Percentiles rank a stretch among this genome's conserved stretches.
Conservation (phyloP, 1,140 invertebrate species). For the Drosophila murphyi region DNA sequence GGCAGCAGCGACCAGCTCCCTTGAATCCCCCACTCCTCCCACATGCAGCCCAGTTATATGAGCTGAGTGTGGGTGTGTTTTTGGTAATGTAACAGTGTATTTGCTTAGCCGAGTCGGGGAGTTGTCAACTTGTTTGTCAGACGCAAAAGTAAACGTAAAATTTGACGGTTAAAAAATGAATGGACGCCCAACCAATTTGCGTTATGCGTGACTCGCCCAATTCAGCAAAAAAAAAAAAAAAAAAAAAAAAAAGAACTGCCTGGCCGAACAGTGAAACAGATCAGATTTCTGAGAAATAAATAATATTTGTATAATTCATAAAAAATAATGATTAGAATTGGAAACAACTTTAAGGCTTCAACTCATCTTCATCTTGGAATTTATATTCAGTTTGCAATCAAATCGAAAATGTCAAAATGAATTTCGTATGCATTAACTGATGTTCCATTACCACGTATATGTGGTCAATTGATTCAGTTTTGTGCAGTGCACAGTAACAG, state of each 20-base stretch:
- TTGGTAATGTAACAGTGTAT: conserved; percentile 29
- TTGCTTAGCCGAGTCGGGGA: conserved; percentile 30
- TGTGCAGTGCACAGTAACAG: conserved; percentile 4
- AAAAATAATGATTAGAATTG: neutral
- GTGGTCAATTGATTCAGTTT: neutral
- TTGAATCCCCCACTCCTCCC: too few species aligned
- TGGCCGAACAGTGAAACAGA: neutral
- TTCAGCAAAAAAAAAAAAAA: too few species aligned
- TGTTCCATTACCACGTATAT: neutral
- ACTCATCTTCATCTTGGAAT: too few species aligned
- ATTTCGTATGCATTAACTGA: neutral
- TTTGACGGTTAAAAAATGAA: conserved; percentile 40
- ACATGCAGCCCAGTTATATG: conserved; percentile 26
- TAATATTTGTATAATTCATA: too few species aligned
- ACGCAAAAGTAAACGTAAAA: conserved; percentile 19
- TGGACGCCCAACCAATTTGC: conserved; percentile 31
- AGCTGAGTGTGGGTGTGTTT: conserved; percentile 21
- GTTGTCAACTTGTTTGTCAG: conserved; percentile 52
- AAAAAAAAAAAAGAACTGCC: neutral
- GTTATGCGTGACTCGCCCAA: conserved; percentile 48
- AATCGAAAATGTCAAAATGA: neutral
- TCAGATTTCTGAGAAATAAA: too few species aligned
- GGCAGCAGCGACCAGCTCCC: conserved; percentile 1
- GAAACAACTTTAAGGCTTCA: too few species aligned
- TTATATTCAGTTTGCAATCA: neutral